Evolutionary conservation across 2,797 vertebrate genomes (phyloP), one percentile per base, ranked within the genome.

Genomic region (Rhodeus uyekii): DNA sequence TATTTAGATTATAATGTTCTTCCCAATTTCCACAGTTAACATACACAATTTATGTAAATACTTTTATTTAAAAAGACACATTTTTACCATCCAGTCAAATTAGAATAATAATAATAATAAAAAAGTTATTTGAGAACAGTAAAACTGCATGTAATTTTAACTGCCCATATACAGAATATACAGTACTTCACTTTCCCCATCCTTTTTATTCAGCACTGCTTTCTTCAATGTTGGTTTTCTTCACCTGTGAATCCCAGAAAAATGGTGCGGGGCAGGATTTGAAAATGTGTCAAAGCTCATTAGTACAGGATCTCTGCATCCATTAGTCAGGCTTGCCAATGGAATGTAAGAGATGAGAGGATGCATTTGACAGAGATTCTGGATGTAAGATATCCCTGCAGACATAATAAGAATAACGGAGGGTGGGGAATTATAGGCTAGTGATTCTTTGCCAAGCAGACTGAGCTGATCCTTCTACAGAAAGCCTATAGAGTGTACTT

Each of bases 271-370:
- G 19, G n/a, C 36, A 81, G 55, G 44, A 64, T 81, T 44, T 85
- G 44, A 76, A 67, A 76, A 61, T 63, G 65, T 85, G 67, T 63
- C 83, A 78, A 65, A 81, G 46, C 79, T 81, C 74, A 77, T 84
- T 76, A 82, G 39, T 85, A 72, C 7, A 18, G 32, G 80, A 78
- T 73, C 80, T 78, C 13, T 74, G 80, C 60, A 78, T 82, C 67
- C 60, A 65, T 77, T 68, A 48, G 55, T 38, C 39, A 39, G 60
- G 18, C 32, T 61, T 67, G 29, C 8, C 19, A 18, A 60, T 78
- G 58, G 48, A 72, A 48, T 7, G 48, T 12, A 22, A 38, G 64
- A 83, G 38, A 55, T 61, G 67, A 78, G 46, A 64, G 53, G 48
- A 27, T 67, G 38, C 44, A 50, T 67, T 39, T 73, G 36, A 82